phyloP scores from a whole-genome alignment of 2,797 vertebrate genomes.

The Enoplosus armatus region DNA sequence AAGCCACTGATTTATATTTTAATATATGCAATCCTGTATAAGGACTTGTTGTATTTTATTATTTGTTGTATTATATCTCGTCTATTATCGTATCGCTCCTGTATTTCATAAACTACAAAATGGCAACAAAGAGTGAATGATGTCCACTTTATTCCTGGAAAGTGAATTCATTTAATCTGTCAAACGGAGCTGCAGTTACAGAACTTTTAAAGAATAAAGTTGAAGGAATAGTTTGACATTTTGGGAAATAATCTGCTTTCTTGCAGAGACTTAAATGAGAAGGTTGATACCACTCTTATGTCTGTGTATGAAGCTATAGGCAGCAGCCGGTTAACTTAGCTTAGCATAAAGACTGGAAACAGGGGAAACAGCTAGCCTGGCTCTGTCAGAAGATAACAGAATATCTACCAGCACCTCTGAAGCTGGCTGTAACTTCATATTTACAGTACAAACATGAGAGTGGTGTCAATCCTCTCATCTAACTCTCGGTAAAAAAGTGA shows the following conservation, averaged over 20 bases:
- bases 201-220: neutral
- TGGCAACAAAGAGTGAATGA: neutral
- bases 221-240: neutral
- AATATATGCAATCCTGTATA: slow-evolving; percentile 55
- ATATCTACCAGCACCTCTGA: neutral
- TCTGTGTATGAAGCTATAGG: neutral
- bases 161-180: neutral
- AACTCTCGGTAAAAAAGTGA: neutral
- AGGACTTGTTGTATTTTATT: slow-evolving; percentile 28
- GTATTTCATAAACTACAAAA: slow-evolving; percentile 46
- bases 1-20: slow-evolving; percentile 25
- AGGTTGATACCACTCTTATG: neutral
- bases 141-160: neutral
- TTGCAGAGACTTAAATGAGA: neutral
- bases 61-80: slow-evolving; percentile 35
- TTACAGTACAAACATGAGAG: neutral
- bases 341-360: neutral
- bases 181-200: neutral
- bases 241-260: neutral
- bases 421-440: neutral
- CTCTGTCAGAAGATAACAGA: neutral
- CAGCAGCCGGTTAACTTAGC: neutral
- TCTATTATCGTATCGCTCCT: slow-evolving; percentile 36
- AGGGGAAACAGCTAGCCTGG: neutral
- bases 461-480: neutral